Evolutionary conservation across 2,113 vertebrate species (phyloP).

Genomic region (Mugil cephalus): DNA sequence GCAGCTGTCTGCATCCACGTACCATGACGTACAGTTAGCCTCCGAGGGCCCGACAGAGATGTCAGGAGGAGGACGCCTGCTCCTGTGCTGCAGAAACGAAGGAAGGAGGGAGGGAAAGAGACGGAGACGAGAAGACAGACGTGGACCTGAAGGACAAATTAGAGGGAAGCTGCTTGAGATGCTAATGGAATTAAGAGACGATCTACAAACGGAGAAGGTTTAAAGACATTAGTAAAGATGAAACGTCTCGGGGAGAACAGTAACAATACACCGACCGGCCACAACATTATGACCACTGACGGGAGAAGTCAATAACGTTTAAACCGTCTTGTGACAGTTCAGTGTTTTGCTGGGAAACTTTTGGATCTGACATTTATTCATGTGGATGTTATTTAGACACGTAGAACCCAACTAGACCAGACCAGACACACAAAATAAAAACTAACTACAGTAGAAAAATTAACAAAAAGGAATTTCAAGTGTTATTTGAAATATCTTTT

Average conservation of each 20-base stretch:
- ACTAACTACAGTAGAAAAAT: no score
- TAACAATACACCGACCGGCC: no score
- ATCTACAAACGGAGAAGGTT: not conserved
- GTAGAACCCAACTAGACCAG: no score
- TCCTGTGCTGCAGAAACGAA: not conserved
- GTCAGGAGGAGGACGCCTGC: constrained; percentile 1
- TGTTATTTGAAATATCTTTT: no score
- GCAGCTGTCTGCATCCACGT: constrained; percentile 43
- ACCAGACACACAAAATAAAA: no score
- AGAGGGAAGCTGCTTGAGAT: not conserved
- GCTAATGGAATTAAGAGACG: constrained; percentile 13
- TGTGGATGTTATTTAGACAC: no score
- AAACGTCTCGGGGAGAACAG: not conserved
- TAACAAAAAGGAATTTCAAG: no score
- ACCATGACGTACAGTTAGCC: constrained; percentile 1
- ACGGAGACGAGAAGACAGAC: not conserved
- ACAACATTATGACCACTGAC: no score
- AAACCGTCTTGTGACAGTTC: no score
- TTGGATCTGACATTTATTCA: no score
- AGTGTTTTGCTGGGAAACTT: no score
- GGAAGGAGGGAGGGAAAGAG: not conserved
- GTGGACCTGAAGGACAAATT: not conserved
- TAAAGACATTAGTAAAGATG: not conserved
- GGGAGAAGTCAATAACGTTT: no score
- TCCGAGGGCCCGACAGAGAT: constrained; percentile 23